Conservation (phyloP, 1,140 invertebrate species). For the Pogonomyrmex barbatus region DNA sequence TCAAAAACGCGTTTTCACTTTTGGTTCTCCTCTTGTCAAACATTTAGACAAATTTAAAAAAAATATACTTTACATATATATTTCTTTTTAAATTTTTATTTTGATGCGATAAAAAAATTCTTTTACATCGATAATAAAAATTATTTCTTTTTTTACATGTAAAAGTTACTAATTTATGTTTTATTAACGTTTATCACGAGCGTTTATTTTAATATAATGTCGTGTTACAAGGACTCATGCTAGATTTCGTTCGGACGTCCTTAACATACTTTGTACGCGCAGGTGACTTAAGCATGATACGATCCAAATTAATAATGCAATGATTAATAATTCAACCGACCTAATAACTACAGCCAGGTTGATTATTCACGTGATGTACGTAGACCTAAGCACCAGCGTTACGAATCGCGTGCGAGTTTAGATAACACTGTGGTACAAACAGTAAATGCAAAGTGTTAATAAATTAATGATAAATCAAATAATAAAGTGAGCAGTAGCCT, state of each 20-base stretch:
- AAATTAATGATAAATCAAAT: background rate
- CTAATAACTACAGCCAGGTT: slow-evolving; percentile 25
- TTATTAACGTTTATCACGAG: background rate
- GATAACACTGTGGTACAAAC: slow-evolving; percentile 36
- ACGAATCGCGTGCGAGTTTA: slow-evolving; percentile 23
- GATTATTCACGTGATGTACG: slow-evolving; percentile 34
- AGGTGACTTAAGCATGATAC: slow-evolving; percentile 19
- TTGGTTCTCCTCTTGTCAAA: too few relatives aligned
- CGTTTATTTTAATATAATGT: slow-evolving; percentile 16
- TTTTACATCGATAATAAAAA: background rate
- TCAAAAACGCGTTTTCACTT: too few relatives aligned
- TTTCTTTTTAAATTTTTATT: background rate
- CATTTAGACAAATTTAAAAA: background rate
- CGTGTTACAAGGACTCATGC: background rate
- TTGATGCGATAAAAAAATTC: background rate
- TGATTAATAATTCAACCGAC: slow-evolving; percentile 46
- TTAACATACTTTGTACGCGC: slow-evolving; percentile 44
- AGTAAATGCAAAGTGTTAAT: slow-evolving; percentile 31
- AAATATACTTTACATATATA: background rate
- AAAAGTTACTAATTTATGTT: background rate
- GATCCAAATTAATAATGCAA: slow-evolving; percentile 54
- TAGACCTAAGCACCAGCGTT: slow-evolving; percentile 3
- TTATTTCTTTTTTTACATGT: background rate
- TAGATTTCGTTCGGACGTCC: slow-evolving; percentile 47
- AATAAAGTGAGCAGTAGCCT: background rate